These are phyloP conservation scores for Coregonus ussuriensis DNA, from an alignment of 2,797 vertebrate species.

Conservation along the genomic window DNA sequence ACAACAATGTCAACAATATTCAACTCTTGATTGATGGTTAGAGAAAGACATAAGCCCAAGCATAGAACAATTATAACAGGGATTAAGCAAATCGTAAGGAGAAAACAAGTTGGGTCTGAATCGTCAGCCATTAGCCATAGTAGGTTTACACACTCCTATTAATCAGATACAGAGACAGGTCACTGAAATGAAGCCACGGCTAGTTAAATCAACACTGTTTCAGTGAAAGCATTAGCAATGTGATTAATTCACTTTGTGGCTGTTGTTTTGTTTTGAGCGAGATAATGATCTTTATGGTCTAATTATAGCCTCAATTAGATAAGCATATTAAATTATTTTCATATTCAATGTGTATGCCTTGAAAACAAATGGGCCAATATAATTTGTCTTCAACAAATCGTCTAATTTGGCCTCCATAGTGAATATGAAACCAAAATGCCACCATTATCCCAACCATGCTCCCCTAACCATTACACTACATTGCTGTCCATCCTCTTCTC, in stretches of 20 bases:
- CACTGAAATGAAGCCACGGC: slow-evolving; percentile 29
- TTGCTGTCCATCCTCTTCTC: too few relatives aligned
- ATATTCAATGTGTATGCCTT: background rate
- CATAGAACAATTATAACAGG: background rate
- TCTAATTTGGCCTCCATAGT: too few relatives aligned
- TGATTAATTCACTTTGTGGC: slow-evolving; percentile 34
- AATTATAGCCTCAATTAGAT: slow-evolving; percentile 23
- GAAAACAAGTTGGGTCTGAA: slow-evolving; percentile 41
- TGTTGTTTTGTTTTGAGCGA: slow-evolving; percentile 8
- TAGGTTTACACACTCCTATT: slow-evolving; percentile 34
- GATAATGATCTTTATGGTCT: slow-evolving; percentile 15
- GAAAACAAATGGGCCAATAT: too few relatives aligned
- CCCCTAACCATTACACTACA: too few relatives aligned
- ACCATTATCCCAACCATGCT: too few relatives aligned
- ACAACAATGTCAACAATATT: background rate
- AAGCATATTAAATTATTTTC: background rate
- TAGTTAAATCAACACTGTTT: slow-evolving; percentile 53
- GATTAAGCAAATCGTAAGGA: slow-evolving; percentile 25
- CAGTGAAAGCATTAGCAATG: slow-evolving; percentile 27
- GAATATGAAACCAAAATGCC: too few relatives aligned
- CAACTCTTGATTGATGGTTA: background rate
- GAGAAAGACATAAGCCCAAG: background rate
- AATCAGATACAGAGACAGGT: slow-evolving; percentile 48
- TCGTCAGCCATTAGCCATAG: slow-evolving; percentile 55
- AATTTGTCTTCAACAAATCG: too few relatives aligned